Percentiles rank a stretch among this genome's conserved stretches.
These are phyloP conservation scores for Lepidocyrtoides sp. DNA, from an alignment of 2,888 invertebrate species.

Conservation along the genomic window DNA sequence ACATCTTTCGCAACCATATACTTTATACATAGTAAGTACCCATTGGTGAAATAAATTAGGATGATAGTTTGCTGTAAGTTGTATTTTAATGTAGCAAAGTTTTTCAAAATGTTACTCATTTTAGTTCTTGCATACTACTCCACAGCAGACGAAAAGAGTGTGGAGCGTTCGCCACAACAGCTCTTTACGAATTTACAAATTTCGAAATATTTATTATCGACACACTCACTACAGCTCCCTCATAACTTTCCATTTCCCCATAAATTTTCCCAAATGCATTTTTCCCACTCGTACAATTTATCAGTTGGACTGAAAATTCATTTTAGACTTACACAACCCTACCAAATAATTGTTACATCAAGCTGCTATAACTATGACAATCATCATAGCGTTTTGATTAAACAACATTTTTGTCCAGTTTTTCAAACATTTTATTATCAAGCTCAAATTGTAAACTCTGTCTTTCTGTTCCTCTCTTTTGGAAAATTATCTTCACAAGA, in stretches of 20 bases:
- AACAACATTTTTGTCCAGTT: neutral
- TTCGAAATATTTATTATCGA: no score
- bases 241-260: neutral
- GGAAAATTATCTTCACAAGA: neutral
- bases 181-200: no score
- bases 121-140: no score
- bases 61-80: no score
- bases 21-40: no score
- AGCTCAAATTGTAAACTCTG: neutral
- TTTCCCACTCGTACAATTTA: neutral
- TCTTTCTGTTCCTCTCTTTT: neutral
- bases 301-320: neutral
- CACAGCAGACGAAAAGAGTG: no score
- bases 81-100: no score
- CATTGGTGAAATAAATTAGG: no score
- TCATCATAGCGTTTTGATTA: neutral
- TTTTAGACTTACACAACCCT: neutral
- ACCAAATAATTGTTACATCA: neutral
- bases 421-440: constrained; percentile 19
- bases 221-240: neutral
- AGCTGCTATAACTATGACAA: neutral
- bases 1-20: no score
- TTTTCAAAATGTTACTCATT: no score
- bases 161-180: no score
- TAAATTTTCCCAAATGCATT: neutral